Evolutionary conservation across 2,797 vertebrate genomes (phyloP), one percentile per base, ranked within the genome.

Genomic region (Aselliscus stoliczkanus): DNA sequence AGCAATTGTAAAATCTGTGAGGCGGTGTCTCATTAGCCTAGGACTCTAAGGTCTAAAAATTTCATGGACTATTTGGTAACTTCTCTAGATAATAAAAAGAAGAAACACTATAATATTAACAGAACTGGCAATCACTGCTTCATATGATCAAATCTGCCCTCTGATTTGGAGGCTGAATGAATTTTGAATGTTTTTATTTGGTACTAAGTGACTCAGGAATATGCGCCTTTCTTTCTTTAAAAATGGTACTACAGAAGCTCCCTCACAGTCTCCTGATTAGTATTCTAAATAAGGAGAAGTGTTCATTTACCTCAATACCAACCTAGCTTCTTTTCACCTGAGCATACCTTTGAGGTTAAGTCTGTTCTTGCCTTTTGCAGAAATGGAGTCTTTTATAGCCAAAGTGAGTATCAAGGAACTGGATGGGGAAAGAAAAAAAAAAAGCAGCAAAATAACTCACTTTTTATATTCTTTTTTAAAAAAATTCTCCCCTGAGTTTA

Each of bases 401-500:
- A 95, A 77, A 84, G n/a, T 90, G 20, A 54, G 3, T 80, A 92
- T 75, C 54, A 88, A 84, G 10, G 21, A 82, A 89, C 3, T 89
- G 39, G 13, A 8, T n/a, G 4, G 1, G 3, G 1, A 20, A 31
- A 23, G 18, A 8, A 42, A 39, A 60, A 13, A 58, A 29, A 34
- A 52, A 6, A 17, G 20, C 14, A 92, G 27, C 50, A 94, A 89
- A 93, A 88, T 64, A 14, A 92, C 21, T 93, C 39, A 70, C 88
- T 96, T 95, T 83, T 52, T 34, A 72, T 62, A 42, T 79, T 93
- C 60, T 89, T 95, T 95, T 6, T 83, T 94, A 4, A 31, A 65
- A 94, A 89, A 88, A 88, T 37, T 70, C 42, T 72, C 47, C 81
- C 92, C 90, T 81, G 89, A 97, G 89, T 95, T 97, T 85, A 62